Evolutionary conservation across 2,113 vertebrate species (phyloP).

Genomic region (Strix uralensis): DNA sequence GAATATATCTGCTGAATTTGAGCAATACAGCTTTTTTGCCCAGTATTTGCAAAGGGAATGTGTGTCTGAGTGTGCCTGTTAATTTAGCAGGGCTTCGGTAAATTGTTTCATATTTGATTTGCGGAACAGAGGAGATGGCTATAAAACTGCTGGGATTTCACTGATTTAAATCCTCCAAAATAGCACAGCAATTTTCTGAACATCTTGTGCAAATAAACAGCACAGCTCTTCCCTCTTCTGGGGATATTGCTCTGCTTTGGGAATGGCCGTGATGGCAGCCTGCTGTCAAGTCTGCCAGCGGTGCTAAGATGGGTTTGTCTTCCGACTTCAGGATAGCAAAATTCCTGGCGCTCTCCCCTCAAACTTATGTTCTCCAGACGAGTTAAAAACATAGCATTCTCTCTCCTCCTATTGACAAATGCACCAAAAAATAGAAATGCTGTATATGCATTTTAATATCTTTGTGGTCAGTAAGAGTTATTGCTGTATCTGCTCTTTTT

Average conservation of each 20-base stretch:
- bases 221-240: background rate
- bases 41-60: background rate
- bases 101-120: background rate
- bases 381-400: background rate
- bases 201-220: background rate
- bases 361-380: background rate
- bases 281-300: background rate
- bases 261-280: background rate
- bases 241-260: background rate
- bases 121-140: background rate
- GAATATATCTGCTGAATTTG: background rate
- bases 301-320: background rate
- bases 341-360: background rate
- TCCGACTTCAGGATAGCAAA: background rate
- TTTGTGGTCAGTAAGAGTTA: background rate
- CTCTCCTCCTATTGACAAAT: background rate
- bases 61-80: background rate
- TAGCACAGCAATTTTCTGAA: background rate
- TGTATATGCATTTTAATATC: background rate
- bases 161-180: background rate
- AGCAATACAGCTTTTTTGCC: background rate
- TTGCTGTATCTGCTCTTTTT: background rate
- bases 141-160: background rate
- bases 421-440: background rate
- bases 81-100: slow-evolving; percentile 4